Percentiles rank a stretch among this genome's conserved stretches.
Conservation (phyloP, 2,888 invertebrate genomes). For the Parelbella ahira region DNA sequence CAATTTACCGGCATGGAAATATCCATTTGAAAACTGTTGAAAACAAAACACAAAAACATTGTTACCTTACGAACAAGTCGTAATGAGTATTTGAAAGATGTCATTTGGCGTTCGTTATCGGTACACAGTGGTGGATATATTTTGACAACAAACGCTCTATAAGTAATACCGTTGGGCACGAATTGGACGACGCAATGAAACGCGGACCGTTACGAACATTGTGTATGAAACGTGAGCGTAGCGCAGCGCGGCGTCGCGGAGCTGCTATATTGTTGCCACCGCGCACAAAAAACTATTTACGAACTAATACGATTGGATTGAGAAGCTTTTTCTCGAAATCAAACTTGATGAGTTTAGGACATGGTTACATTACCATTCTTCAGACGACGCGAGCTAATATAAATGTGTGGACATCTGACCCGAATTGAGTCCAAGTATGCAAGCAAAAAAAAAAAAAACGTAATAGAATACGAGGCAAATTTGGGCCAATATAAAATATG, state of each 20-base stretch:
- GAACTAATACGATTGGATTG: conserved; percentile 37
- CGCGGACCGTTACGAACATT: conserved; percentile 61
- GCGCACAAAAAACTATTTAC: conserved; percentile 39
- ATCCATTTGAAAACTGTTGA: conserved; percentile 38
- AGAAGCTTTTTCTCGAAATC: conserved; percentile 29
- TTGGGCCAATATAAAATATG: no score
- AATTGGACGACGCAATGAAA: conserved; percentile 46
- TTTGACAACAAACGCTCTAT: conserved; percentile 59
- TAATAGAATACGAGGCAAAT: no score
- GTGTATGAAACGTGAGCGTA: conserved; percentile 60
- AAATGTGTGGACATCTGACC: no score
- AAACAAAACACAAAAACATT: conserved; percentile 38
- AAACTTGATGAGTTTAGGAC: conserved; percentile 27
- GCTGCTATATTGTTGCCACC: conserved; percentile 47
- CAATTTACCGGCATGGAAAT: no score
- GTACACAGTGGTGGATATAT: conserved; percentile 41
- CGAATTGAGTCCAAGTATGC: no score
- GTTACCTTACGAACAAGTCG: conserved; percentile 41
- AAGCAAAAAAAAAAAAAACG: no score
- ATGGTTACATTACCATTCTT: conserved; percentile 1
- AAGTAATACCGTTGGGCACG: conserved; percentile 58
- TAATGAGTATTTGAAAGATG: conserved; percentile 45
- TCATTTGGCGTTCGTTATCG: conserved; percentile 47
- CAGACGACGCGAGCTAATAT: no score
- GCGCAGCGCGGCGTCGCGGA: conserved; percentile 46